Evolutionary conservation across 1,140 invertebrate genomes (phyloP), one percentile per base, ranked within the genome.

Genomic region (Pollicipes pollicipes): DNA sequence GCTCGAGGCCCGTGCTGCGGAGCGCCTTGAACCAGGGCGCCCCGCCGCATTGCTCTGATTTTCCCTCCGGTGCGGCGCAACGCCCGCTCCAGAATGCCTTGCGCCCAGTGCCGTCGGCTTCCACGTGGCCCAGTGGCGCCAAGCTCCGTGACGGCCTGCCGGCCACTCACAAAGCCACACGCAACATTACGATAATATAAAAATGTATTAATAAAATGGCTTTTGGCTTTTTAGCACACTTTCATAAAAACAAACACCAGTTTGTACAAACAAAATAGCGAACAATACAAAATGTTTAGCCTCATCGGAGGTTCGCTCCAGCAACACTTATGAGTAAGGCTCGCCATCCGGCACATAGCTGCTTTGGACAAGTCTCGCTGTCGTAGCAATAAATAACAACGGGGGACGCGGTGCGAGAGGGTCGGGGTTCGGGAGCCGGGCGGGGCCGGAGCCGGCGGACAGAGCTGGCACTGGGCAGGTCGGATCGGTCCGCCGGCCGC

Each of bases 161-260:
- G n/a, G n/a, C n/a, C n/a, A n/a, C n/a, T n/a, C n/a, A n/a, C n/a
- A n/a, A n/a, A n/a, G n/a, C n/a, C n/a, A n/a, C n/a, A n/a, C n/a
- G n/a, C n/a, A n/a, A n/a, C n/a, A n/a, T n/a, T 58, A 58, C 45
- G 45, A 58, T 58, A 58, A 58, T 58, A 58, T 58, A 58, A 58
- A 58, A 58, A 58, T 58, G 45, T 58, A 58, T 58, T 58, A 58
- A 58, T 58, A 58, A 58, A 58, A 58, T 58, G 45, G 45, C 45
- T 58, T 58, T 58, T 58, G 45, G 45, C 45, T 58, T 24, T 58
- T 58, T 58, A 58, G 45, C 45, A 58, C 45, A 58, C 45, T 21
- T 58, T 58, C 45, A 58, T 58, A 58, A 58, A 58, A 58, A 58
- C 45, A 58, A 58, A 58, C 45, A 58, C 45, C 45, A 58, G 45